Evolutionary conservation across 2,888 invertebrate genomes (phyloP), one percentile per base, ranked within the genome.

Genomic region (Panzeria rudis): DNA sequence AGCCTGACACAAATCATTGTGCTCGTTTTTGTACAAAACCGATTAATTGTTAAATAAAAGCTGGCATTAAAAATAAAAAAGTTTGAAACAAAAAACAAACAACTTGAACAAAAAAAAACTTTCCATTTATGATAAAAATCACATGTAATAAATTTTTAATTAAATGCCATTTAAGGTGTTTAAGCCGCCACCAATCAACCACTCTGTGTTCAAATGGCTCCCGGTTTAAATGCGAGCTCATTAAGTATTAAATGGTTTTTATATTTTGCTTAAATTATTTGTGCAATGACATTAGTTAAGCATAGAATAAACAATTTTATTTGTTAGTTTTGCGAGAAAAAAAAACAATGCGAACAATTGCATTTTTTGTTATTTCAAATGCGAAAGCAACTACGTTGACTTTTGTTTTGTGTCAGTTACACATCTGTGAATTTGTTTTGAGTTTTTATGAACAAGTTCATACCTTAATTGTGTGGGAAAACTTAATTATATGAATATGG

Each of bases 121-220:
- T 59, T 71, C 76, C 82, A 83, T 83, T 56, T 77, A 41, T 64
- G 71, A 77, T 77, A 41, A 64, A 69, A 64, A 71, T 83, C 71
- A 41, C 41, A 62, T 77, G 64, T 59, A 64, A 77, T 47, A 47
- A 66, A 83, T 77, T 82, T 82, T 78, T 82, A 82, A 85, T 85
- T 85, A 85, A 75, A 82, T 71, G 71, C 85, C 85, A 75, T 85
- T 85, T 82, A 78, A 82, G 85, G 85, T 78, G 64, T 77, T 77
- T 75, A 8, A 77, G 54, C 25, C 50, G 64, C 25, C 61, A n/a
- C 41, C 44, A 41, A 20, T 15, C 35, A 8, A 20, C 20, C 47
- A 8, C 13, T 44, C 41, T 29, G 35, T 38, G 35, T 41, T 29
- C 71, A 38, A 59, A 47, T 50, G 62, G 52, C 20, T 77, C 15